Conservation (phyloP, 2,797 vertebrate species). For the Chaunax sp. region DNA sequence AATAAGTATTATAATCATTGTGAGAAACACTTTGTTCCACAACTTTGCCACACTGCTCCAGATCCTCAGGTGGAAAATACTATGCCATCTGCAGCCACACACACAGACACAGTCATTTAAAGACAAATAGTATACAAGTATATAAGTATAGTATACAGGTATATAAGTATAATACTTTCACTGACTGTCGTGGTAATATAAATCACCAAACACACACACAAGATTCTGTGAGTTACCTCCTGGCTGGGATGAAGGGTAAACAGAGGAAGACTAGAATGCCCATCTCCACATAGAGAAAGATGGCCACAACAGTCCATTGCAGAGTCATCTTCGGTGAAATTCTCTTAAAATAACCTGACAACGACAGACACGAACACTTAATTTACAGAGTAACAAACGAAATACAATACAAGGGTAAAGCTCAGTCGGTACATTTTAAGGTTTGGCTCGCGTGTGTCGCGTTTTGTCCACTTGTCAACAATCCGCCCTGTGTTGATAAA, state of each 20-base stretch:
- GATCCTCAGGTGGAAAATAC: slow-evolving; percentile 84
- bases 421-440: not conserved
- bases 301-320: slow-evolving; percentile 90
- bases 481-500: slow-evolving; percentile 3
- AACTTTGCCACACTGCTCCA: slow-evolving; percentile 87
- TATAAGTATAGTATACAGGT: no score
- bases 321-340: slow-evolving; percentile 83
- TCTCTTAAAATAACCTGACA: slow-evolving; percentile 1
- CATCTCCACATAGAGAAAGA: slow-evolving; percentile 90
- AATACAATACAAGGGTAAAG: not conserved
- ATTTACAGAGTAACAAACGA: not conserved
- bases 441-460: not conserved
- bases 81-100: slow-evolving; percentile 74
- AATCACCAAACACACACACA: not conserved
- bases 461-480: slow-evolving; percentile 9
- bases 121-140: not conserved
- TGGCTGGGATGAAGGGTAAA: slow-evolving; percentile 90
- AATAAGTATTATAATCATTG: slow-evolving; percentile 92
- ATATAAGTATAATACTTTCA: not conserved
- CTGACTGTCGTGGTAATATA: no score
- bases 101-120: slow-evolving; percentile 2
- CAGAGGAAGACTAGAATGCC: slow-evolving; percentile 88
- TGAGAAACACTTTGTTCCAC: slow-evolving; percentile 93
- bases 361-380: not conserved
- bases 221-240: slow-evolving; percentile 73